Base-by-base conservation (phyloP, 2,113 vertebrate genomes). In the Polypterus senegalus region DNA sequence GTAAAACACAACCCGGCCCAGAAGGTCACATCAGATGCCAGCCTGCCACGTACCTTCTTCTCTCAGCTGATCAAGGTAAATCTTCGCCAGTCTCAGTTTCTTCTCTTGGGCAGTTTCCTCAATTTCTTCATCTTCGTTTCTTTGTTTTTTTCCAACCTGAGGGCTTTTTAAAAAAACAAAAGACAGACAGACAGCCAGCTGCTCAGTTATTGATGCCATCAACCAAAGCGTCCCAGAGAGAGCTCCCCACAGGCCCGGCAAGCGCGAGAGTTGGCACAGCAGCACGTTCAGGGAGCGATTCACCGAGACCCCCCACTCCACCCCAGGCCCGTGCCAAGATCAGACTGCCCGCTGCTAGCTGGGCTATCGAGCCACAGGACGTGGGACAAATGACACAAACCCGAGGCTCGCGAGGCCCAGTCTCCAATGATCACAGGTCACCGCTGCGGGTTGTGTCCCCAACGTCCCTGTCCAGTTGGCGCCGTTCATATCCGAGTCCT, bases 81-180 rank as follows among this genome's bases (percentile, higher is more conserved):
- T 77, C 68, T 97, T 97, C 44, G 93, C 92, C 65, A 97, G 71
- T 63, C 93, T 85, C 44, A 97, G 83, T 70, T 94, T 97, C 79
- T 97, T 97, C 75, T 97, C 93, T 71, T 97, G 94, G 0, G 89
- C 86, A 0, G 93, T 97, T 73, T 97, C 94, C 0, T 91, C 91
- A 62, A 89, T 77, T 57, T 91, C 89, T 3, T 79, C 71, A 0
- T 85, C 84, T 5, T 81, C 74, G 4, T 71, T 47, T 27, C 67
- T 72, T 48, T 66, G 77, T 10, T 78, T 85, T 64, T 68, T 78
- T 47, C 64, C 8, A 7, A 54, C 66, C 7, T 9, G 9, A 6
- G 72, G 67, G 9, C 85, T 89, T 27, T 27, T 27, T 27, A 27
- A 66, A 1, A 8, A 6, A 61, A 46, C 48, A 51, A 5, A 5